A percentile compares a stretch with the other conserved stretches of the same genome.
These are phyloP conservation scores for Ariopsis seemanni DNA, from an alignment of 2,113 vertebrate genomes.

Conservation along the genomic window DNA sequence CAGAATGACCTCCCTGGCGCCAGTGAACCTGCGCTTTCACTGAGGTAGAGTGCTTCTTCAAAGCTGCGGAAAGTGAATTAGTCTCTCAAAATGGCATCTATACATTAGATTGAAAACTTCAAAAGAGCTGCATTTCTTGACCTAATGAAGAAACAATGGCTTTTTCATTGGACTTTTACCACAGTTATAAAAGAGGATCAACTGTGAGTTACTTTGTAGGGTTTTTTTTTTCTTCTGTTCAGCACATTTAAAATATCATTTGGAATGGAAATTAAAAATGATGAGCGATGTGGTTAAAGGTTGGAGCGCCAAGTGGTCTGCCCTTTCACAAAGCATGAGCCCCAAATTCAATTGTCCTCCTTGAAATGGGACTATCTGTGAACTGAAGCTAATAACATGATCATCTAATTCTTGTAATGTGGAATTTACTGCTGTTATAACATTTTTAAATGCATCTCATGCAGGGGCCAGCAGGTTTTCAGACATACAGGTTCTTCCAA, in stretches of 20 bases:
- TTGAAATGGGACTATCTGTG: constrained; percentile 29
- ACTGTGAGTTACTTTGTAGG: constrained; percentile 13
- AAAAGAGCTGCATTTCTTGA: constrained; percentile 7
- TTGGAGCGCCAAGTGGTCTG: constrained; percentile 33
- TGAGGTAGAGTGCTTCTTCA: constrained; percentile 12
- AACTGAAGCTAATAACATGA: constrained; percentile 14
- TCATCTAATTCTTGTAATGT: constrained; percentile 21
- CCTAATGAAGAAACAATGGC: constrained; percentile 29
- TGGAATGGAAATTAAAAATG: constrained; percentile 24
- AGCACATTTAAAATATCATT: constrained; percentile 25
- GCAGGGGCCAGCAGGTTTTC: background rate
- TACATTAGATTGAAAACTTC: constrained; percentile 34
- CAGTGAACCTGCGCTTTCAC: constrained; percentile 19
- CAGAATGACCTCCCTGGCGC: constrained; percentile 16
- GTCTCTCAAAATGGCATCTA: background rate
- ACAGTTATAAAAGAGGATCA: background rate
- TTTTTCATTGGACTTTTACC: constrained; percentile 14
- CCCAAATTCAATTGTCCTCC: constrained; percentile 29
- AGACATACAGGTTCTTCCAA: background rate
- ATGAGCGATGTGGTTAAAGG: constrained; percentile 22
- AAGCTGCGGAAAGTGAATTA: constrained; percentile 45
- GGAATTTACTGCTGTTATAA: constrained; percentile 14
- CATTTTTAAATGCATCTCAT: constrained; percentile 5
- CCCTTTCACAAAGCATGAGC: constrained; percentile 17
- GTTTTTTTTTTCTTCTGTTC: background rate